Evolutionary conservation across 2,888 invertebrate genomes (phyloP).

Genomic region (Morpho deidamia): DNA sequence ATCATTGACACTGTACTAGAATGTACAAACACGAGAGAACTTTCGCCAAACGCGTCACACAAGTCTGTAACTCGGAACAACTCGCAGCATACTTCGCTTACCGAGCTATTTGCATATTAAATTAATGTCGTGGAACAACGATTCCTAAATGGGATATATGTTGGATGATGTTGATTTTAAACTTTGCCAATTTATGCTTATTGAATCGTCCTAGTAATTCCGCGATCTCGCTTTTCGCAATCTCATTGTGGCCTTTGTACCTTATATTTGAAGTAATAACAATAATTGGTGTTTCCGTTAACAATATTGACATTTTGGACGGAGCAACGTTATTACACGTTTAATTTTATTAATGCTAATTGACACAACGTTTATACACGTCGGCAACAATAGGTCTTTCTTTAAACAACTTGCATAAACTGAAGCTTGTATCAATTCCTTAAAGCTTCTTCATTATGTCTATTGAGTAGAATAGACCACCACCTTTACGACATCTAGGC

Average conservation of each 20-base stretch:
- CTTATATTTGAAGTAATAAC: background rate
- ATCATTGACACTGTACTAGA: constrained; percentile 12
- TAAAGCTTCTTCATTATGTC: too few species aligned
- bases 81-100: constrained; percentile 22
- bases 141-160: background rate
- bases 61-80: constrained; percentile 21
- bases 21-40: constrained; percentile 6
- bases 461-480: too few species aligned
- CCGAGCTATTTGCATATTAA: constrained; percentile 26
- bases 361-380: too few species aligned
- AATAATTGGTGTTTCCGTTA: background rate
- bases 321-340: too few species aligned
- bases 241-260: background rate
- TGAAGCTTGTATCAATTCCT: too few species aligned
- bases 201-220: background rate
- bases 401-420: too few species aligned
- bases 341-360: too few species aligned
- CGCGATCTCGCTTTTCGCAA: background rate
- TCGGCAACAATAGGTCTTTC: too few species aligned
- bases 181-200: too few species aligned
- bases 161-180: too few species aligned
- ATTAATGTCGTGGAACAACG: constrained; percentile 20
- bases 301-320: background rate
- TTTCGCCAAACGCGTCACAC: constrained; percentile 26
- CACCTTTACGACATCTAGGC: too few species aligned